Evolutionary conservation across 1,140 invertebrate species (phyloP), one percentile per base, ranked within the genome.

Genomic region (Musca vetustissima): DNA sequence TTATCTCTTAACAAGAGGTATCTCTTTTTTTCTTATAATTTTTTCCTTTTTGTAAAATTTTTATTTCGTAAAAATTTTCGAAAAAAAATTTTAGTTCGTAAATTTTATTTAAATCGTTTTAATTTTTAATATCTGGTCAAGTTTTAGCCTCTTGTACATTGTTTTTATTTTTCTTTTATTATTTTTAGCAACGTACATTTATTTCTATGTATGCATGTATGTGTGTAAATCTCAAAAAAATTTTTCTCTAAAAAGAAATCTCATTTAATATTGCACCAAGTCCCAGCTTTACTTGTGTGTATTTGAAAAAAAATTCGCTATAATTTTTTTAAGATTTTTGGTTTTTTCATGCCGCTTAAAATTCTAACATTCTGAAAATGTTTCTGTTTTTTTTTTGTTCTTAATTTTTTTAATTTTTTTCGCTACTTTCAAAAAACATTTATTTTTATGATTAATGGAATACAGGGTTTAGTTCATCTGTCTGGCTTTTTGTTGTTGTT

Each of bases 241-340:
- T 50, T 65, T 65, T 13, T 65, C 48, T 65, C 1, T 28, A 11
- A n/a, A 61, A 25, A 59, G 15, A 49, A 52, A 8, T 43, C 14
- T 15, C 2, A 4, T 8, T 22, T 17, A 68, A 68, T 32, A 68
- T 68, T 68, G 67, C 67, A 68, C 67, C 67, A 68, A 50, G 67
- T 68, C 67, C 67, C 67, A 68, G 67, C 67, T 68, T 61, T 9
- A 43, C 36, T 43, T 43, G 36, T n/a, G n/a, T n/a, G n/a, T n/a
- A n/a, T n/a, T n/a, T n/a, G n/a, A 4, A 43, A 43, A 43, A 9
- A 43, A 43, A 7, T 57, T 25, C n/a, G 17, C 47, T 55, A 48
- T 13, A 36, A 19, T n/a, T 48, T 17, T 64, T n/a, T n/a, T n/a
- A n/a, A n/a, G 52, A 47, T 55, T 55, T n/a, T 32, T 28, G 28